Conservation (phyloP, 2,888 invertebrate genomes). For the Apoderus coryli region DNA sequence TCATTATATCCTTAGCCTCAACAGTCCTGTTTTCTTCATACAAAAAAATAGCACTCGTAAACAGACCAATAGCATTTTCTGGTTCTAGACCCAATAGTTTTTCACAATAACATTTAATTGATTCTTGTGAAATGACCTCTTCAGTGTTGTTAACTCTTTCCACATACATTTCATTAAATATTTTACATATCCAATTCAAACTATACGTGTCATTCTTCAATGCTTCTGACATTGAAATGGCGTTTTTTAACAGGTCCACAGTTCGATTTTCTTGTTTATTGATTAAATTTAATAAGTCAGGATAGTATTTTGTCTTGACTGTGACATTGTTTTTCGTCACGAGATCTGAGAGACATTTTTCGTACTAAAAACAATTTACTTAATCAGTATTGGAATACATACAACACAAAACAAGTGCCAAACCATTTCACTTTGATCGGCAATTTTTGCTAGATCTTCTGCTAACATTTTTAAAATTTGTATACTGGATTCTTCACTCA, state of each 20-base stretch:
- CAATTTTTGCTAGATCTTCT: no score
- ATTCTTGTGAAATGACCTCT: neutral
- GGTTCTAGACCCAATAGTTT: slow-evolving; percentile 40
- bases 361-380: slow-evolving; percentile 31
- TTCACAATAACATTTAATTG: slow-evolving; percentile 31
- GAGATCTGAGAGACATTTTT: slow-evolving; percentile 23
- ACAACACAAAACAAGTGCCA: no score
- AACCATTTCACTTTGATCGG: no score
- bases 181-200: slow-evolving; percentile 47
- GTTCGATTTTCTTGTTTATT: slow-evolving; percentile 34
- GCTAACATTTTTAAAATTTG: no score
- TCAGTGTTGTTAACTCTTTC: slow-evolving; percentile 21
- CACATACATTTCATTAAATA: slow-evolving; percentile 35
- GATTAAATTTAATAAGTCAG: slow-evolving; percentile 28
- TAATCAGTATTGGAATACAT: no score
- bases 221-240: slow-evolving; percentile 34
- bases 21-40: slow-evolving; percentile 39
- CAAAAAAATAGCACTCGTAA: slow-evolving; percentile 44
- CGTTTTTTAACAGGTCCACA: slow-evolving; percentile 31
- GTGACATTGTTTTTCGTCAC: slow-evolving; percentile 20
- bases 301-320: slow-evolving; percentile 26
- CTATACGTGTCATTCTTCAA: slow-evolving; percentile 37
- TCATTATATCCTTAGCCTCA: slow-evolving; percentile 39
- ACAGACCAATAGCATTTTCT: slow-evolving; percentile 43
- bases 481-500: no score